A percentile compares a stretch with the other conserved stretches of the same genome.
Evolutionary conservation across 1,140 invertebrate species (phyloP).

Genomic region (Penaeus indicus): DNA sequence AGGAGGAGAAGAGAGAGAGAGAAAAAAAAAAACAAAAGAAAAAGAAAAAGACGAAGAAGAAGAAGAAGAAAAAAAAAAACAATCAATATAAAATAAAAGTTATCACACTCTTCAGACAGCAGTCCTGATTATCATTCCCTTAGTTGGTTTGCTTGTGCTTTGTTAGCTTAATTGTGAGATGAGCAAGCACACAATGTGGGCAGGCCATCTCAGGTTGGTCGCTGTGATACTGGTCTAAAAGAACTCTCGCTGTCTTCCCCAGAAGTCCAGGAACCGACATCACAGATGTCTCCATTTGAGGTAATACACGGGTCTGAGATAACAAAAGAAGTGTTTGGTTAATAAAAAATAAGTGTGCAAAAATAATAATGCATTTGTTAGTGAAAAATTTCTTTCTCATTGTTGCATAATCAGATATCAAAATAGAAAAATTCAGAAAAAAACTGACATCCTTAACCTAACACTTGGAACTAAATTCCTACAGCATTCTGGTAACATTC

Average conservation of each 20-base stretch:
- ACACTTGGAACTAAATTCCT: neutral
- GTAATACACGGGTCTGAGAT: conserved; percentile 52
- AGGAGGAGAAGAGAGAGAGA: too few relatives aligned
- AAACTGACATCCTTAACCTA: neutral
- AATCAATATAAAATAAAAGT: too few relatives aligned
- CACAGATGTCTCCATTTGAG: conserved; percentile 61
- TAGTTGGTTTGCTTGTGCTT: conserved; percentile 58
- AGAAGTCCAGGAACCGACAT: conserved; percentile 60
- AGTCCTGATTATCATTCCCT: too few relatives aligned
- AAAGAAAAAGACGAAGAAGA: too few relatives aligned
- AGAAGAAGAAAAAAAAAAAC: too few relatives aligned
- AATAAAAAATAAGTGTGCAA: neutral
- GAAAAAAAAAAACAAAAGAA: too few relatives aligned
- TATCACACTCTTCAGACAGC: too few relatives aligned
- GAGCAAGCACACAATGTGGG: conserved; percentile 64
- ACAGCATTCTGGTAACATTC: neutral
- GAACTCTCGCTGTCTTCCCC: conserved; percentile 58
- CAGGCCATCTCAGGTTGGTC: conserved; percentile 64
- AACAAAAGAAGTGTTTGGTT: neutral
- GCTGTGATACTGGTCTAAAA: conserved; percentile 64
- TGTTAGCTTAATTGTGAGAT: conserved; percentile 63
- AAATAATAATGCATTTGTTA: neutral
- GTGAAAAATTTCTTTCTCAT: too few relatives aligned
- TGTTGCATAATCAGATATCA: too few relatives aligned
- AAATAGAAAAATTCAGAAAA: neutral